These are phyloP conservation scores for Pseudocheirus occidentalis DNA, from an alignment of 2,797 vertebrate species.

Conservation along the genomic window DNA sequence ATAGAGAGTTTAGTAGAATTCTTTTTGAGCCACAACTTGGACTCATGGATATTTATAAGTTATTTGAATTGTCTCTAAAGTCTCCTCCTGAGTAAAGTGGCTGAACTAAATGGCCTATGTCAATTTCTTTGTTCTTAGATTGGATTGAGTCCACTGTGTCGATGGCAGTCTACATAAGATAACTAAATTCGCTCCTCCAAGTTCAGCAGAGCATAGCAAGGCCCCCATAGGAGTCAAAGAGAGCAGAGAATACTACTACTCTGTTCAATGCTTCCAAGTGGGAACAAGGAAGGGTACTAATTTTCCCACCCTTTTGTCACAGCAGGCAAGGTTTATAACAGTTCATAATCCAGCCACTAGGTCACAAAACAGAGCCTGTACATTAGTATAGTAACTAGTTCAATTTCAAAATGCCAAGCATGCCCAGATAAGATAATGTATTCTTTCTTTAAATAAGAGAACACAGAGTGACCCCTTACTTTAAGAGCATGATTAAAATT, in stretches of 20 bases:
- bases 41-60: neutral
- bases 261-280: neutral
- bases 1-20: neutral
- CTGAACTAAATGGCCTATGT: neutral
- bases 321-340: neutral
- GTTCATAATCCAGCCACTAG: neutral
- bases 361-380: neutral
- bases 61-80: neutral
- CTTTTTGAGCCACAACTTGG: neutral
- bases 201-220: neutral
- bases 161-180: neutral
- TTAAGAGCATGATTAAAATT: neutral
- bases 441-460: neutral
- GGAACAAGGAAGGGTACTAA: neutral
- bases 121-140: neutral
- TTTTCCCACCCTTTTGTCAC: neutral
- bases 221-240: neutral
- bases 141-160: neutral
- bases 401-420: neutral
- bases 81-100: neutral
- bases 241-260: neutral
- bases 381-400: neutral
- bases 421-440: neutral
- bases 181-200: neutral
- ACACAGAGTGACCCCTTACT: neutral